Evolutionary conservation across 2,113 vertebrate species (phyloP).

Genomic region (Nannospalax galili): DNA sequence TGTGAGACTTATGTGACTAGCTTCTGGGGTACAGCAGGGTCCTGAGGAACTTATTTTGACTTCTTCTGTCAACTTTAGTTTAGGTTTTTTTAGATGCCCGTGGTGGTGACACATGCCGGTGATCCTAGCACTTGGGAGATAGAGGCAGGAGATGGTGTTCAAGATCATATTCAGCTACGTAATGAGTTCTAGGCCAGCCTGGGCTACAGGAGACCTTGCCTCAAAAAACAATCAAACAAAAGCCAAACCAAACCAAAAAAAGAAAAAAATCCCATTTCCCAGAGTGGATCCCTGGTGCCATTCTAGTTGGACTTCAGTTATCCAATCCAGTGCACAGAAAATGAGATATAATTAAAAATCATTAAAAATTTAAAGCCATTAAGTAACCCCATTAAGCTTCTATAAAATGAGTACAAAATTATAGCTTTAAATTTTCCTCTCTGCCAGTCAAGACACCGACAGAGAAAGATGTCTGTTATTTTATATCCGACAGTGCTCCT

Average conservation of each 20-base stretch:
- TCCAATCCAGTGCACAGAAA: conserved; percentile 59
- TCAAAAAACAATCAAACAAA: no score
- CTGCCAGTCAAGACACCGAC: conserved; percentile 51
- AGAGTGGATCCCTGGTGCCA: conserved; percentile 27
- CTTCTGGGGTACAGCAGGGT: neutral
- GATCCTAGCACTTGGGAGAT: neutral
- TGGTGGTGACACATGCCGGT: neutral
- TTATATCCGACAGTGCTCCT: neutral
- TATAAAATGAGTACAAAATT: conserved; percentile 68
- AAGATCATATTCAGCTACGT: neutral
- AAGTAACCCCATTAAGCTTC: conserved; percentile 60
- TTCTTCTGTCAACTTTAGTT: neutral
- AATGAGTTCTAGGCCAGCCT: neutral
- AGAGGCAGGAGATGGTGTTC: neutral
- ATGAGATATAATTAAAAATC: conserved; percentile 70
- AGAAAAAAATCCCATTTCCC: neutral
- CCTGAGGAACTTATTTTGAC: neutral
- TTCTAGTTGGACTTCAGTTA: conserved; percentile 25
- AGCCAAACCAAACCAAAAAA: no score
- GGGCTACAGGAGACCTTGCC: neutral
- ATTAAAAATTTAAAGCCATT: conserved; percentile 73
- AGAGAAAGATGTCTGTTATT: conserved; percentile 55
- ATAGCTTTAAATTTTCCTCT: conserved; percentile 59
- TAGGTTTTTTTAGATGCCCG: neutral
- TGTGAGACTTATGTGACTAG: neutral